Evolutionary conservation across 2,113 vertebrate genomes (phyloP).

Genomic region (Irena cyanogastra): DNA sequence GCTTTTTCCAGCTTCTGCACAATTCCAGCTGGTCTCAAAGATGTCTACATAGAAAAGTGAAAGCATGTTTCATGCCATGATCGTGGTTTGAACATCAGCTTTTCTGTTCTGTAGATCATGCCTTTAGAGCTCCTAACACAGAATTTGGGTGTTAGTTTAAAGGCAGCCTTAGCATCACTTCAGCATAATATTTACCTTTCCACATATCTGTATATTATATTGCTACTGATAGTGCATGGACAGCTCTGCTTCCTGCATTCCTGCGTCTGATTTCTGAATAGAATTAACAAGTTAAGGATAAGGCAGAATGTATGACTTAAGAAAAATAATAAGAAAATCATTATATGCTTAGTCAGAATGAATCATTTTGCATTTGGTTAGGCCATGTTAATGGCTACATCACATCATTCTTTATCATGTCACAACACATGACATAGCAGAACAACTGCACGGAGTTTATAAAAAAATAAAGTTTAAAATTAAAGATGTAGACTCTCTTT

Average conservation of each 20-base stretch:
- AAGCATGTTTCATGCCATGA: background rate
- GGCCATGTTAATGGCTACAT: background rate
- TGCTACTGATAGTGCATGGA: background rate
- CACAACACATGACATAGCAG: background rate
- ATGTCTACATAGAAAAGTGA: background rate
- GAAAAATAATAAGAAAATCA: background rate
- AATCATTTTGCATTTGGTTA: background rate
- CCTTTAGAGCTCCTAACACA: background rate
- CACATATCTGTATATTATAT: background rate
- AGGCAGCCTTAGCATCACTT: background rate
- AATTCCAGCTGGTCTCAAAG: background rate
- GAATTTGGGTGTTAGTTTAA: background rate
- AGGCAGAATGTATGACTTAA: background rate
- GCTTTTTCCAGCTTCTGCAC: background rate
- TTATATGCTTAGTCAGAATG: slow-evolving; percentile 7
- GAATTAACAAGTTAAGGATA: background rate
- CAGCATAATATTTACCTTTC: background rate
- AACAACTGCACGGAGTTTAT: background rate
- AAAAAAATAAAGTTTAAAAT: background rate
- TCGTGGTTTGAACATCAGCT: background rate
- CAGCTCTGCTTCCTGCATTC: background rate
- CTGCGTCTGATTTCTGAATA: background rate
- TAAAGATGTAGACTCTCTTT: background rate
- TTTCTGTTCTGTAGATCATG: background rate
- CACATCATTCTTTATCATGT: slow-evolving; percentile 30